phyloP scores from a whole-genome alignment of 2,888 invertebrate species.

The Caenorhabditis sulstoni region DNA sequence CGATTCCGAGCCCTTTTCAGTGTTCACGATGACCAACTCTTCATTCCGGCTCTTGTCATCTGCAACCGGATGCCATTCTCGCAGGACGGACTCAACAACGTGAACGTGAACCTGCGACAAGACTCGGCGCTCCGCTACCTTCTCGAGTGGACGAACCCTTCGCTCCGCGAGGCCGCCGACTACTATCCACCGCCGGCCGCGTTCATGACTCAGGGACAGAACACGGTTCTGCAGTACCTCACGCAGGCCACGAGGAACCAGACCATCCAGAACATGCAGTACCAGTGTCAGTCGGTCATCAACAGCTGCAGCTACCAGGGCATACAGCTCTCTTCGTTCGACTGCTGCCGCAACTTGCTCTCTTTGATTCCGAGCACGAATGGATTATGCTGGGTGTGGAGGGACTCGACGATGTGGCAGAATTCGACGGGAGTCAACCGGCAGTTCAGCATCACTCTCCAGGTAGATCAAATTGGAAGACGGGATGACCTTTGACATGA shows the following conservation, averaged over 20 bases:
- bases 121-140: conserved; percentile 68
- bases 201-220: conserved; percentile 51
- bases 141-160: conserved; percentile 71
- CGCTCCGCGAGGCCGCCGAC: conserved; percentile 63
- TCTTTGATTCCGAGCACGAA: conserved; percentile 51
- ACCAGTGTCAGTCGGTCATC: conserved; percentile 69
- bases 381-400: conserved; percentile 64
- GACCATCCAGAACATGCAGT: conserved; percentile 64
- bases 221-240: conserved; percentile 55
- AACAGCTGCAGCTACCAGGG: conserved; percentile 65
- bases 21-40: conserved; percentile 60
- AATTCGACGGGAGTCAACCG: conserved; percentile 60
- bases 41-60: conserved; percentile 69
- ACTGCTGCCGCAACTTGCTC: conserved; percentile 62
- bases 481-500: conserved; percentile 52
- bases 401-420: conserved; percentile 62
- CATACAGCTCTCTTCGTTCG: conserved; percentile 61
- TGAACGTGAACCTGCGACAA: conserved; percentile 62
- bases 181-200: conserved; percentile 51
- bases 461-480: conserved; percentile 35
- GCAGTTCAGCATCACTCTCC: conserved; percentile 66
- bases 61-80: conserved; percentile 73
- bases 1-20: too few species aligned
- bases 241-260: conserved; percentile 52
- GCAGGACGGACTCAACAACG: conserved; percentile 64